Percentiles rank a stretch among this genome's conserved stretches.
phyloP scores from a whole-genome alignment of 2,797 vertebrate genomes.

The Pangasius mekongensis region DNA sequence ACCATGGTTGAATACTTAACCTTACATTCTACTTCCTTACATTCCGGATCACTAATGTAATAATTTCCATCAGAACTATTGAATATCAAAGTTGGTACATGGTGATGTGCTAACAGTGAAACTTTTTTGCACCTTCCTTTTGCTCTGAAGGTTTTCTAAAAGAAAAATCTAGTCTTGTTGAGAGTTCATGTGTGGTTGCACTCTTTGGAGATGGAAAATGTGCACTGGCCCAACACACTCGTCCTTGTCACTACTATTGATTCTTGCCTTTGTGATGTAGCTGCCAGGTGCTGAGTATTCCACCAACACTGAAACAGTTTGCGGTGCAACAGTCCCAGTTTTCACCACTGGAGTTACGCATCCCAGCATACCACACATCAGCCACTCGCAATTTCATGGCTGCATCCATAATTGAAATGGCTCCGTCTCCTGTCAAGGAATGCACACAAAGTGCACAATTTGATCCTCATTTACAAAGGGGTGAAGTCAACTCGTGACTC shows the following conservation, averaged over 20 bases:
- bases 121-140: not conserved
- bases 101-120: not conserved
- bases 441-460: not conserved
- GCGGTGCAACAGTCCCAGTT: not conserved
- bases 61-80: not conserved
- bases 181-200: not conserved
- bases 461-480: not conserved
- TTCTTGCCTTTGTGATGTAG: not conserved
- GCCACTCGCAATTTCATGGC: not conserved
- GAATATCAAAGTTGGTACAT: not conserved
- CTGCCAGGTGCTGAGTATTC: not conserved
- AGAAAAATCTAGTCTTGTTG: not conserved
- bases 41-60: not conserved
- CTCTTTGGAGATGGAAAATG: not conserved
- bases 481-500: not conserved
- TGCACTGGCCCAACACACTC: not conserved
- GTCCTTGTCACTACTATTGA: not conserved
- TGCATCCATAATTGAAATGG: not conserved
- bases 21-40: not conserved
- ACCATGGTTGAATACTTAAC: not conserved
- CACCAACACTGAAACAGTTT: not conserved
- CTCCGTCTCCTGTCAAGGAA: not conserved
- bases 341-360: not conserved
- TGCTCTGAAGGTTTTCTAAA: not conserved
- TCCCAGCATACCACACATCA: not conserved